Conservation (phyloP, 2,797 vertebrate genomes). For the Rachycentron canadum region DNA sequence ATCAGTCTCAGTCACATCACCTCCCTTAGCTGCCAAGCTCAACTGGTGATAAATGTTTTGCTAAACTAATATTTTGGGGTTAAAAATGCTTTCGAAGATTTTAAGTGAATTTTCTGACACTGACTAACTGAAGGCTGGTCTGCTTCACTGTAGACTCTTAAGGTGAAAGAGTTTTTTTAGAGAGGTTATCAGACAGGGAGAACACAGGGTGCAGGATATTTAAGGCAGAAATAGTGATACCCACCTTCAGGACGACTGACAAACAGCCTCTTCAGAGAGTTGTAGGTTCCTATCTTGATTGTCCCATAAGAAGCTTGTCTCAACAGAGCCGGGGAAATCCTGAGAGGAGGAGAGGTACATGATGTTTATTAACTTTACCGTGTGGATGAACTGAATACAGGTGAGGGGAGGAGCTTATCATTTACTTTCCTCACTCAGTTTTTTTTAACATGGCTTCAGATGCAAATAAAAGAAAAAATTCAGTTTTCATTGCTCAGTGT, state of each 20-base stretch:
- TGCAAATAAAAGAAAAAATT: background rate
- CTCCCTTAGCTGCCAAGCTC: background rate
- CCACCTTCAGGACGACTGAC: constrained; percentile 93
- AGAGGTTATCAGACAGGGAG: background rate
- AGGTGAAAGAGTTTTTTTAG: background rate
- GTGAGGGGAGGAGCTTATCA: background rate
- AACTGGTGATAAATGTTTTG: background rate
- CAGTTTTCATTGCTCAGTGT: background rate
- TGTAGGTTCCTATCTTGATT: constrained; percentile 98
- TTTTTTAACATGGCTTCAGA: background rate
- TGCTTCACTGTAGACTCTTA: background rate
- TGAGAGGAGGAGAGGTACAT: constrained; percentile 56
- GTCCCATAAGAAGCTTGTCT: constrained; percentile 97
- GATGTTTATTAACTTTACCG: background rate
- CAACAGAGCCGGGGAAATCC: constrained; percentile 94
- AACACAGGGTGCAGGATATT: background rate
- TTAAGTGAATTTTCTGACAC: background rate
- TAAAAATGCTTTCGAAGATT: background rate
- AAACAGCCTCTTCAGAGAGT: constrained; percentile 95
- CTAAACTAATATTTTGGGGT: background rate
- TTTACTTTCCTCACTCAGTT: background rate
- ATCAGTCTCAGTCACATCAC: background rate
- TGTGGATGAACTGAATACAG: background rate
- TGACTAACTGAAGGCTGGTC: background rate
- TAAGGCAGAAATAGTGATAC: constrained; percentile 45